These are phyloP conservation scores for Trichogramma pretiosum DNA, from an alignment of 1,140 invertebrate species.

Conservation along the genomic window DNA sequence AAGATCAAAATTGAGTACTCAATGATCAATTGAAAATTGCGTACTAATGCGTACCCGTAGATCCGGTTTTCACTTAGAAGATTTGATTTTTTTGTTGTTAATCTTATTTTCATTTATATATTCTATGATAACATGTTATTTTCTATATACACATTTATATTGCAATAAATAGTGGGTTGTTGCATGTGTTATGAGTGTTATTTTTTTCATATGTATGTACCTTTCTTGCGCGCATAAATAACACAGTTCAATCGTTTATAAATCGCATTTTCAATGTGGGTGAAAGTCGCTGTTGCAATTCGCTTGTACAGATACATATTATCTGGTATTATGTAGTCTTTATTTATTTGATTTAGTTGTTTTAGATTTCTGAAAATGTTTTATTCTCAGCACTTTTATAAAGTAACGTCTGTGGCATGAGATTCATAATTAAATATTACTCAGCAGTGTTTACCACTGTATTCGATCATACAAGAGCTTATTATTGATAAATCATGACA, in stretches of 20 bases:
- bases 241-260: no score
- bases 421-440: no score
- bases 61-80: no score
- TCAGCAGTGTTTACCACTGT: no score
- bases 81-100: conserved; percentile 25
- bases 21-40: not conserved
- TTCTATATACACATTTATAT: conserved; percentile 46
- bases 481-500: no score
- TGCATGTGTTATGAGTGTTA: conserved; percentile 20
- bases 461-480: no score
- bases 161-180: conserved; percentile 41
- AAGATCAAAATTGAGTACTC: not conserved
- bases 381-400: no score
- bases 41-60: conserved; percentile 33
- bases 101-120: conserved; percentile 38
- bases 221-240: no score
- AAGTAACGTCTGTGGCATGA: no score
- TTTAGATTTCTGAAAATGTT: no score
- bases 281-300: conserved; percentile 14
- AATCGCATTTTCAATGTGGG: conserved; percentile 9
- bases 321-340: not conserved
- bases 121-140: conserved; percentile 33
- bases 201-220: no score
- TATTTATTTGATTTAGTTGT: conserved; percentile 7
- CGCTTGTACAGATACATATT: conserved; percentile 11